Base-by-base conservation (phyloP, 2,797 vertebrate genomes). In the Eurystomus glaucurus region DNA sequence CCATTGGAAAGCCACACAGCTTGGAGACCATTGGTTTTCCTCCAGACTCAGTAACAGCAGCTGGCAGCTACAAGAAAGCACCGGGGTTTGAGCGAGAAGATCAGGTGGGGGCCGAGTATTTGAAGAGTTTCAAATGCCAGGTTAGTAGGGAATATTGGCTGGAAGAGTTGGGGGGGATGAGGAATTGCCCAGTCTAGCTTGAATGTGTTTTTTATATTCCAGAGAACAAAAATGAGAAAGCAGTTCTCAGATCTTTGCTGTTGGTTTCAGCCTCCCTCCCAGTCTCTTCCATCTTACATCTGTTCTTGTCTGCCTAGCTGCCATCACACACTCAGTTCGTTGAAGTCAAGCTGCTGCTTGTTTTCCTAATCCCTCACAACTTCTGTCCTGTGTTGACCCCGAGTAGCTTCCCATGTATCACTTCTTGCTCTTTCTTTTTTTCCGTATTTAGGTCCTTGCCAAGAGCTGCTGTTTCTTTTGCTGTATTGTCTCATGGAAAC, bases 21-120 rank as follows among this genome's bases (percentile, higher is more conserved):
- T 96, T 98, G 85, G 99, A 99, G 55, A 97, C 98, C 93, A 98
- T 98, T 50, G 98, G 98, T 93, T 99, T 98, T 94, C 98, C 98
- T 64, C 94, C 98, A 70, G 98, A 99, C 35, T 96, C 98, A 43
- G 98, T 99, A 41, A 99, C 99, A 91, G 98, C 98, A 39, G 98
- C 99, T 17, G 98, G 99, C 77, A 99, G 99, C 80, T 99, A 99
- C 88, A 99, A 99, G 97, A 99, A 99, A 94, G 99, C 99, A 9
- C 99, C 99, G 6, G 99, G 99, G 57, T 99, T 99, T 84, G 99
- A 99, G 98, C 98, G 99, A 96, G 99, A 99, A 97, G 99, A 99
- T 98, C 99, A 99, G 98, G 99, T 99, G 97, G 99, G 99, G 97
- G 89, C 90, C 1, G 96, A 98, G 70, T 97, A 98, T 97, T 97